Evolutionary conservation across 2,797 vertebrate genomes (phyloP).

Genomic region (Ciconia nigra): DNA sequence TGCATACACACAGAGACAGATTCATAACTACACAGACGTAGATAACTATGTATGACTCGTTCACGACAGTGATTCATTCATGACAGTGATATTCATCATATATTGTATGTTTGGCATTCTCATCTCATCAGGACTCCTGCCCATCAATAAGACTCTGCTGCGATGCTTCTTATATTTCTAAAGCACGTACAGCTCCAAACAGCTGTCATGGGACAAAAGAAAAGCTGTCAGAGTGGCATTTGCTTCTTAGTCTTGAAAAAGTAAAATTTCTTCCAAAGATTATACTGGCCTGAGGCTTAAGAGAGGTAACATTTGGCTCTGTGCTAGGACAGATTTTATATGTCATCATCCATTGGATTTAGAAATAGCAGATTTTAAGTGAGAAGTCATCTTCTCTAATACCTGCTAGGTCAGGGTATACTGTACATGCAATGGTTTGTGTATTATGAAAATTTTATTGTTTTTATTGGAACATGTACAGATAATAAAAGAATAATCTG

Average conservation of each 20-base stretch:
- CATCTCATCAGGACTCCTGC: background rate
- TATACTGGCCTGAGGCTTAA: background rate
- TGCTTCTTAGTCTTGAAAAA: background rate
- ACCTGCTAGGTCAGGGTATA: background rate
- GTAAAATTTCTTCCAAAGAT: background rate
- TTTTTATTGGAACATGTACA: background rate
- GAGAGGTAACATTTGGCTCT: constrained; percentile 10
- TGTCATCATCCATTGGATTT: background rate
- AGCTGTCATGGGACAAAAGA: background rate
- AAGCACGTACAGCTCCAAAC: background rate
- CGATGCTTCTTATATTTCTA: background rate
- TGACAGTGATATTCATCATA: background rate
- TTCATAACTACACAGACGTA: background rate
- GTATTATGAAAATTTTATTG: background rate
- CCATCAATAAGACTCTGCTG: background rate
- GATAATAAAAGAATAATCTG: background rate
- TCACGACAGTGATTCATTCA: background rate
- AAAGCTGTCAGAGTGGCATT: background rate
- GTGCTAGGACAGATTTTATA: background rate
- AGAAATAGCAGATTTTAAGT: background rate
- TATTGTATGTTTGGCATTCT: background rate
- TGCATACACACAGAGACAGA: background rate
- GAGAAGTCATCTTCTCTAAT: background rate
- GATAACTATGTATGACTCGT: background rate
- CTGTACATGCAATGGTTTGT: background rate